Percentiles rank a stretch among this genome's conserved stretches.
Conservation (phyloP, 2,113 vertebrate species). For the Monarcha castaneiventris region DNA sequence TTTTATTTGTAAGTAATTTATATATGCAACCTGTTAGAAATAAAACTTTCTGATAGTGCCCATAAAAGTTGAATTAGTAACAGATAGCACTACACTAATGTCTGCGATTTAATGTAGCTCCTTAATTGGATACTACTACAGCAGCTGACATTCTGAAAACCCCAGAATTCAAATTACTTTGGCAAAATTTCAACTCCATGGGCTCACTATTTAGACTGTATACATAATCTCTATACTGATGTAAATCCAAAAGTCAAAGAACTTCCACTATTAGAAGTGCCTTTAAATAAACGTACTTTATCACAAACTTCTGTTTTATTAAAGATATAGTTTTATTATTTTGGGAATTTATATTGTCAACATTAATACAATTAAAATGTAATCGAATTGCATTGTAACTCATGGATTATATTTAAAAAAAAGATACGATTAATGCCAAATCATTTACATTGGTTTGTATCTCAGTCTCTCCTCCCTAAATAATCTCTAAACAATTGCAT, state of each 20-base stretch:
- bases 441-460: not conserved
- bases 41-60: slow-evolving; percentile 45
- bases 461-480: not conserved
- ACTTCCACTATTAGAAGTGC: not conserved
- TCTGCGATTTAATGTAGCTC: slow-evolving; percentile 7
- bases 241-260: not conserved
- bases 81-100: not conserved
- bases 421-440: not conserved
- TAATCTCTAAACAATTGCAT: not conserved
- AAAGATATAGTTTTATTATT: not conserved
- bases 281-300: not conserved
- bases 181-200: slow-evolving; percentile 1
- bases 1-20: slow-evolving; percentile 58
- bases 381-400: not conserved
- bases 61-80: slow-evolving; percentile 62
- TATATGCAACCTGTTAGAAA: slow-evolving; percentile 49
- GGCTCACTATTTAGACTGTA: not conserved
- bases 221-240: not conserved
- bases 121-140: slow-evolving; percentile 27
- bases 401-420: not conserved
- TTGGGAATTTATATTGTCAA: not conserved
- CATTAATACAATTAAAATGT: not conserved
- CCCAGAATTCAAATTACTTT: slow-evolving; percentile 22
- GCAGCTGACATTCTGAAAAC: slow-evolving; percentile 24
- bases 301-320: not conserved